Evolutionary conservation across 2,113 vertebrate species (phyloP), one percentile per base, ranked within the genome.

Genomic region (Coptodon bakossiorum): DNA sequence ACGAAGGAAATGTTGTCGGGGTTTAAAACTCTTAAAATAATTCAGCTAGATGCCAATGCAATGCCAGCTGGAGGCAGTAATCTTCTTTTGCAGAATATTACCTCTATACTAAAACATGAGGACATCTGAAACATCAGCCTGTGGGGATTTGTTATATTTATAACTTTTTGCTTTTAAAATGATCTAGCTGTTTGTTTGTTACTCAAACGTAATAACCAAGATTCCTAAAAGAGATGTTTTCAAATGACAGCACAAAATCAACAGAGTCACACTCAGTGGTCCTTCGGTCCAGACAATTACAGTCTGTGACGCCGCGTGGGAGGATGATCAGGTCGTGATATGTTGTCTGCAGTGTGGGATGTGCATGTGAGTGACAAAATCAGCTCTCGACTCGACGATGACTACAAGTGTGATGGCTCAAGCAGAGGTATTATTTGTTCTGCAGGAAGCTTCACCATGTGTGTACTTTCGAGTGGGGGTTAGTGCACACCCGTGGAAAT

Each of bases 291-390:
- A 45, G 76, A 88, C 88, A 10, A 53, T 86, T 34, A 40, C 56
- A 24, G 84, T 24, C 6, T 4, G 66, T 50, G 85, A 54, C 86
- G 6, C 43, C 0, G n/a, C 38, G 88, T 86, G 43, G 90, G 85
- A 48, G 63, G 80, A 81, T 14, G 78, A 82, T 52, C n/a, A 2
- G 91, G 89, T 81, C 36, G 61, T 76, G 76, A 92, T 71, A 13
- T 22, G 59, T 9, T 71, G 81, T 89, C 76, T 80, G 81, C 79
- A 85, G 87, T 63, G 89, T 94, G 92, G 92, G 90, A 94, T 66
- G 92, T 89, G 85, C 43, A 85, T 63, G 89, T 10, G 45, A 86
- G 88, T 36, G 93, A 88, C 83, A 92, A 43, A 94, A 66, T 90
- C 79, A 83, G 91, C 86, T 87, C 56, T 82, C 2, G 29, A 82